Evolutionary conservation across 2,888 invertebrate genomes (phyloP).

Genomic region (Choreutis nemorana): DNA sequence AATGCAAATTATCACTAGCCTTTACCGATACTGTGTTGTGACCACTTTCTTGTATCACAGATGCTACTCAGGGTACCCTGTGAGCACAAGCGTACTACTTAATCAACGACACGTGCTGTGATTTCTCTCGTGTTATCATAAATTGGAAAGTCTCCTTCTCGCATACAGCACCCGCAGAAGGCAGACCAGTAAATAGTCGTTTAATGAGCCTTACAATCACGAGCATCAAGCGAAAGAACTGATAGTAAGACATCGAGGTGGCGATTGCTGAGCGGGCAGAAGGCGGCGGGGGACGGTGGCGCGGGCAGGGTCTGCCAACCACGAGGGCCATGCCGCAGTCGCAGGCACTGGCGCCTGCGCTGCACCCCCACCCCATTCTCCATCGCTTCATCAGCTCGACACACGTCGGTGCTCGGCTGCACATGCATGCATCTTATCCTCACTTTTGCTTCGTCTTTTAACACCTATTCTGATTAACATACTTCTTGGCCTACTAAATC

Average conservation of each 20-base stretch:
- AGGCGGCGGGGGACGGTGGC: slow-evolving; percentile 61
- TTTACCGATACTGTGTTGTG: slow-evolving; percentile 57
- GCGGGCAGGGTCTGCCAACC: slow-evolving; percentile 34
- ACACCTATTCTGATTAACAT: slow-evolving; percentile 7
- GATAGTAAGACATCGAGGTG: slow-evolving; percentile 58
- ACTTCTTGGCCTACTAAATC: too few relatives aligned
- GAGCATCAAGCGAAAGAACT: slow-evolving; percentile 62
- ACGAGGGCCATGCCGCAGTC: slow-evolving; percentile 47
- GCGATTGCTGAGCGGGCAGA: slow-evolving; percentile 49
- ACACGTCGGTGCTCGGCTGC: slow-evolving; percentile 14
- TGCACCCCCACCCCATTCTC: slow-evolving; percentile 20
- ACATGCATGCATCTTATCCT: slow-evolving; percentile 19
- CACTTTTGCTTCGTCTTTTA: slow-evolving; percentile 9
- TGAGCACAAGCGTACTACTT: slow-evolving; percentile 53
- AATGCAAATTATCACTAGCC: slow-evolving; percentile 56
- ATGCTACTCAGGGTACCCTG: slow-evolving; percentile 54
- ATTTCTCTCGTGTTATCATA: slow-evolving; percentile 54
- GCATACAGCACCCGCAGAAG: slow-evolving; percentile 85
- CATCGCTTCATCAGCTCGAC: slow-evolving; percentile 21
- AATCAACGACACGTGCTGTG: slow-evolving; percentile 55
- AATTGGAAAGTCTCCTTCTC: slow-evolving; percentile 79
- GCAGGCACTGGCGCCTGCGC: neutral
- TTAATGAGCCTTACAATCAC: slow-evolving; percentile 67
- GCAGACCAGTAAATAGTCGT: slow-evolving; percentile 63
- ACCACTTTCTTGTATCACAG: slow-evolving; percentile 61